Base-by-base conservation (phyloP, 2,113 vertebrate genomes). In the Aegypius monachus region DNA sequence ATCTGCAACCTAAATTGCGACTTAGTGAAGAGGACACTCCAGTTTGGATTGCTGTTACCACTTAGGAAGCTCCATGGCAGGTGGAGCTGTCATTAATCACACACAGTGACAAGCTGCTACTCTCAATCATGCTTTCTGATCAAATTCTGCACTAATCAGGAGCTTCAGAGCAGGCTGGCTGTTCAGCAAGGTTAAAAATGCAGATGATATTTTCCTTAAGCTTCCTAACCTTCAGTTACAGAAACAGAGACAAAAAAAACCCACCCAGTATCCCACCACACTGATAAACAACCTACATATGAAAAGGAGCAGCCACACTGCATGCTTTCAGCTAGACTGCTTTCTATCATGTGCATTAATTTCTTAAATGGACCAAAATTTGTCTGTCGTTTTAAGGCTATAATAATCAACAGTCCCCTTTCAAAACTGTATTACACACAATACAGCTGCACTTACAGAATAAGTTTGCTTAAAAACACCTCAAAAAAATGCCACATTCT, bases 101-200 rank as follows among this genome's bases (percentile, higher is more conserved):
- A 92, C 81, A 87, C 73, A 36, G 91, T 32, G 93, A 97, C 91
- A 97, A 96, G 79, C 97, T 95, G 96, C 78, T 50, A 85, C 34
- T 92, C 92, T 97, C 96, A 93, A 84, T 96, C 95, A 90, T 42
- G 29, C 68, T 96, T 97, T 97, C 84, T 90, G 97, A 98, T 96
- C 97, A 82, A 97, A 97, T 97, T 98, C 95, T 95, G 82, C 92
- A 96, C 95, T 97, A 97, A 97, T 97, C 97, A 98, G 96, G 95
- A 96, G 80, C 95, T 94, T 68, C 67, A 16, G 68, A 96, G 87
- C 80, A 80, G 47, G 59, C 87, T 96, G 96, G 81, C 94, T 97
- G 87, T 73, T 96, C 90, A 96, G 96, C 91, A 89, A 93, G 95
- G 96, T 97, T 96, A 96, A 91, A 96, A 96, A 92, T 62, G 34